Evolutionary conservation across 2,888 invertebrate genomes (phyloP), one percentile per base, ranked within the genome.

Genomic region (Melipona bicolor): DNA sequence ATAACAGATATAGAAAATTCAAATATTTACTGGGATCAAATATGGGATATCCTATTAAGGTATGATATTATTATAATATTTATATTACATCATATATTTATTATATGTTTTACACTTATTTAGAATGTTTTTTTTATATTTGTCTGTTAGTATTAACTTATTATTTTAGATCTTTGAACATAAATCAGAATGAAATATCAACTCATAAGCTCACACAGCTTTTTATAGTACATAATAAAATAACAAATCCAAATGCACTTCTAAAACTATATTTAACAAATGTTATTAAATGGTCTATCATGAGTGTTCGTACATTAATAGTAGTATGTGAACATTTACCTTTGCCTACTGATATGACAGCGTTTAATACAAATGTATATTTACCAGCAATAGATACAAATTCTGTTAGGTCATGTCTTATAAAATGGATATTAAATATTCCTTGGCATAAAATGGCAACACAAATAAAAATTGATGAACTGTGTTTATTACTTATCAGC

Each of bases 201-300:
- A 94, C 94, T 0, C 95, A 95, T 89, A 89, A 89, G 49, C 91
- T 96, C 15, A 87, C 95, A 2, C 95, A 95, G 83, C 91, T 92
- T 15, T 90, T 96, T 21, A 93, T 96, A 61, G 83, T 83, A 15
- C 84, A 92, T 73, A 90, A 93, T 65, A 93, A 94, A 84, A 87
- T 92, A 27, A 88, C 92, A 6, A 93, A 94, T 86, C 82, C 92
- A 4, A 93, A 93, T 65, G 88, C 88, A 21, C 90, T 95, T 36
- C 88, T 95, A 2, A 93, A 94, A 83, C 92, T 95, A 6, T 95
- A 95, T 73, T 87, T 93, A 5, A 94, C 95, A 3, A 94, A 94
- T 78, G 92, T 93, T 6, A 92, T 95, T 50, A 92, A 92, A 61
- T 93, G 94, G 85, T 94, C 94, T 21, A 74, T 90, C 17, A 87